Evolutionary conservation across 2,113 vertebrate genomes (phyloP).

Genomic region (Erpornis zantholeuca): DNA sequence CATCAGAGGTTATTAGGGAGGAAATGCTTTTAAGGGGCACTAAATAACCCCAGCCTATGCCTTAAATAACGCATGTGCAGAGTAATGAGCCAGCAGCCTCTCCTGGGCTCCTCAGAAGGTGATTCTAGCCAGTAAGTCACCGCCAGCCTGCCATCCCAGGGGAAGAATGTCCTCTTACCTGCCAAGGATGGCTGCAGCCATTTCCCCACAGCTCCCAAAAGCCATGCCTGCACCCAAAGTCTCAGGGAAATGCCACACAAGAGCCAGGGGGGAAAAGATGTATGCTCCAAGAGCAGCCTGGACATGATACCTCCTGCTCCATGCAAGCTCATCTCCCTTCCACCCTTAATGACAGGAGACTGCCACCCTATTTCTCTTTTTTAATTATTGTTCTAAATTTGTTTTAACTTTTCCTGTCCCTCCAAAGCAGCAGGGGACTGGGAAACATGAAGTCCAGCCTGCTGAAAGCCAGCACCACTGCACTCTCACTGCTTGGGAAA

Average conservation of each 20-base stretch:
- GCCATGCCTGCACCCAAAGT: neutral
- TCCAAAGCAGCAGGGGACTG: neutral
- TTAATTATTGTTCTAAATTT: neutral
- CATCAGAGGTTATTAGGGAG: neutral
- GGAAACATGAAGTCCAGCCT: neutral
- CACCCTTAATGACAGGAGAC: neutral
- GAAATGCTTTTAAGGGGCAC: neutral
- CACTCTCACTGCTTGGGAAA: neutral
- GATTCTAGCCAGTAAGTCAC: neutral
- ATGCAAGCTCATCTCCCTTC: neutral
- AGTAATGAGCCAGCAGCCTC: neutral
- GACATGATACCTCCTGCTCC: neutral
- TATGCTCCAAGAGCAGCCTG: neutral
- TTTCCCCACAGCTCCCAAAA: neutral
- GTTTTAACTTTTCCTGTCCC: neutral
- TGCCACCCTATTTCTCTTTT: neutral
- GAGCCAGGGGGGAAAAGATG: neutral
- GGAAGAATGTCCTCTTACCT: neutral
- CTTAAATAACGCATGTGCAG: neutral
- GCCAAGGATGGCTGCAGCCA: neutral
- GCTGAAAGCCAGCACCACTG: neutral
- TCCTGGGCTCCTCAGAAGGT: neutral
- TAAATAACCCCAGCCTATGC: neutral
- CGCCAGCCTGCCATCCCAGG: neutral
- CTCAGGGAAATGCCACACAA: neutral